These are phyloP conservation scores for Trypoxylon attenuatum DNA, from an alignment of 2,888 invertebrate species.

Conservation along the genomic window DNA sequence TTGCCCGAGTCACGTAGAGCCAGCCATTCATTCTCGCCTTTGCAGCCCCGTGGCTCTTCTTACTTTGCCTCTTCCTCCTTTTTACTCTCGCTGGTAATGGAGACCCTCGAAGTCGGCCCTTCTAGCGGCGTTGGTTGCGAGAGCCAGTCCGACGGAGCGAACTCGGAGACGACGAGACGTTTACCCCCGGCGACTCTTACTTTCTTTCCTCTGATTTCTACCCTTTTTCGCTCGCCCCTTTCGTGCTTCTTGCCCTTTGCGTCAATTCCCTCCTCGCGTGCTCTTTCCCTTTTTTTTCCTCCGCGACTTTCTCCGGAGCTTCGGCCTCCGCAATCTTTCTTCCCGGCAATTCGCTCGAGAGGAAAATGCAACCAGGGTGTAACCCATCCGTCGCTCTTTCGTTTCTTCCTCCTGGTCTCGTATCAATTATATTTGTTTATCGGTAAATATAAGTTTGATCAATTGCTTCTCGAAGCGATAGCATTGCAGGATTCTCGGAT, in stretches of 20 bases:
- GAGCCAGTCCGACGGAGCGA: constrained; percentile 49
- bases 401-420: too few species aligned
- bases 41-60: constrained; percentile 28
- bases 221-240: constrained; percentile 15
- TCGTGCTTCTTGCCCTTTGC: constrained; percentile 19
- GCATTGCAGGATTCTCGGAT: too few species aligned
- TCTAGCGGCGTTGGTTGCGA: constrained; percentile 54
- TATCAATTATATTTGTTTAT: too few species aligned
- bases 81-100: constrained; percentile 64
- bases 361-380: constrained; percentile 56
- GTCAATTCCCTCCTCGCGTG: background rate
- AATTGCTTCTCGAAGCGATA: too few species aligned
- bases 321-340: too few species aligned
- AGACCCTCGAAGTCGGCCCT: constrained; percentile 67
- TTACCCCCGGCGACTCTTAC: constrained; percentile 44
- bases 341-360: constrained; percentile 64
- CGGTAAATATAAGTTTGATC: too few species aligned
- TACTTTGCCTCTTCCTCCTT: constrained; percentile 1
- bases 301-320: too few species aligned
- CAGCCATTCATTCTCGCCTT: constrained; percentile 62
- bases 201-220: constrained; percentile 40
- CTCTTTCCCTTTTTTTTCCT: constrained; percentile 12
- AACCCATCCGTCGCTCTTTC: constrained; percentile 3
- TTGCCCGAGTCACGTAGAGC: constrained; percentile 1
- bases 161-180: constrained; percentile 54